Percentiles rank a stretch among this genome's conserved stretches.
These are phyloP conservation scores for Choloepus hoffmanni DNA, from an alignment of 2,113 vertebrate genomes.

Conservation along the genomic window DNA sequence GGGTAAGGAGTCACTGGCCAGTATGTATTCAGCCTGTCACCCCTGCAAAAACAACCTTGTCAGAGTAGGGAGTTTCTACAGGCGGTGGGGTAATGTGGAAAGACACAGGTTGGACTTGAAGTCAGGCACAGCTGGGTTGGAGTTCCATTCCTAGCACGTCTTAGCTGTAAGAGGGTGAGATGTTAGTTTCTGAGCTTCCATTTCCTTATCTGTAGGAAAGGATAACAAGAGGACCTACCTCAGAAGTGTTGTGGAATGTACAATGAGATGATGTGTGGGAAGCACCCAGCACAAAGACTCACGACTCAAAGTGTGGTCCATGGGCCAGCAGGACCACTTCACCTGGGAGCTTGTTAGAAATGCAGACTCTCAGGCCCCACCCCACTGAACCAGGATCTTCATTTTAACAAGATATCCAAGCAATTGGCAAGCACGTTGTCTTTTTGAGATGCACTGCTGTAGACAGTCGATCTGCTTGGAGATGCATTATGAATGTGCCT, in stretches of 20 bases:
- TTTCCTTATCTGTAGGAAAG: background rate
- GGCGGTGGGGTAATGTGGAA: background rate
- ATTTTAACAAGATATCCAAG: background rate
- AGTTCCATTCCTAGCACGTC: background rate
- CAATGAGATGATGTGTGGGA: background rate
- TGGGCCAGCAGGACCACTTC: background rate
- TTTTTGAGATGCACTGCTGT: background rate
- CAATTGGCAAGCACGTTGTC: fast-evolving
- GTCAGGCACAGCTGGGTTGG: background rate
- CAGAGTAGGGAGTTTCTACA: background rate
- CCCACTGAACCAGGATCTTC: background rate
- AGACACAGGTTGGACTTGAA: background rate
- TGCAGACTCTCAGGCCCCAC: background rate
- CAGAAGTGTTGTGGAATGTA: background rate
- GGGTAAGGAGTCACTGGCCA: background rate
- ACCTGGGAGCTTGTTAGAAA: background rate
- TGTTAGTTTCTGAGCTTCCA: background rate
- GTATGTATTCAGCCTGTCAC: background rate
- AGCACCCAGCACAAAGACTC: background rate
- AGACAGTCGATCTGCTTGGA: background rate
- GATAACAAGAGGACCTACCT: too few species aligned
- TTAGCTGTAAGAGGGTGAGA: background rate
- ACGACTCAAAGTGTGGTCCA: background rate
- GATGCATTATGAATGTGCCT: background rate
- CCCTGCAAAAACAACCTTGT: background rate